These are phyloP conservation scores for Peromyscus attwateri DNA, from an alignment of 2,797 vertebrate genomes.

Conservation along the genomic window DNA sequence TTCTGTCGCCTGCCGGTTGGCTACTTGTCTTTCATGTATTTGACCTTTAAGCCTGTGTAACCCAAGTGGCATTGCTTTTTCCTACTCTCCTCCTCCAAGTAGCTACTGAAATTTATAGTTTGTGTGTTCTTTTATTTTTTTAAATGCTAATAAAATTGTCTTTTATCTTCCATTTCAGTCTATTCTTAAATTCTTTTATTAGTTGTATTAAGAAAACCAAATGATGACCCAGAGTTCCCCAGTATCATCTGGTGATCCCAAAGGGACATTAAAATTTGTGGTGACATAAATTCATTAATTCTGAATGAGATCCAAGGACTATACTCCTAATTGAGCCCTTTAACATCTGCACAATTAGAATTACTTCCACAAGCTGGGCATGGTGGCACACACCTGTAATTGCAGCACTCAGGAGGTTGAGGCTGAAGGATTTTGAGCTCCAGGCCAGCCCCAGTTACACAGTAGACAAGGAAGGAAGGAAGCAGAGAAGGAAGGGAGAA, in stretches of 20 bases:
- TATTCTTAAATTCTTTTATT: not conserved
- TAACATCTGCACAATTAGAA: not conserved
- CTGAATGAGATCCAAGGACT: not conserved
- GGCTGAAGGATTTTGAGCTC: not conserved
- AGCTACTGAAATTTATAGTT: not conserved
- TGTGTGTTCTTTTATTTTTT: not conserved
- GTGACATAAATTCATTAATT: not conserved
- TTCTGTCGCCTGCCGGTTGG: not conserved
- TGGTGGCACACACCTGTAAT: not conserved
- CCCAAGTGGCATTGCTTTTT: not conserved
- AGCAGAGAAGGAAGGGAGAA: accelerated
- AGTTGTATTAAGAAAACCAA: not conserved
- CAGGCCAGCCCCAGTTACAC: not conserved
- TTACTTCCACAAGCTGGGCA: not conserved
- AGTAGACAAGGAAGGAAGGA: too few species aligned
- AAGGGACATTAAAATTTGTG: not conserved
- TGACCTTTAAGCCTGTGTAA: not conserved
- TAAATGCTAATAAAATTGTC: not conserved
- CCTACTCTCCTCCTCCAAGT: not conserved
- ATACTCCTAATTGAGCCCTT: not conserved
- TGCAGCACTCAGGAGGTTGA: not conserved
- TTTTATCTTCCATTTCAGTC: not conserved
- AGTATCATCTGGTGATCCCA: not conserved
- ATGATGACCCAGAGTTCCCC: not conserved
- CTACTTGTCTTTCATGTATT: not conserved